These are phyloP conservation scores for Atherinomorus stipes DNA, from an alignment of 2,113 vertebrate species.

Conservation along the genomic window DNA sequence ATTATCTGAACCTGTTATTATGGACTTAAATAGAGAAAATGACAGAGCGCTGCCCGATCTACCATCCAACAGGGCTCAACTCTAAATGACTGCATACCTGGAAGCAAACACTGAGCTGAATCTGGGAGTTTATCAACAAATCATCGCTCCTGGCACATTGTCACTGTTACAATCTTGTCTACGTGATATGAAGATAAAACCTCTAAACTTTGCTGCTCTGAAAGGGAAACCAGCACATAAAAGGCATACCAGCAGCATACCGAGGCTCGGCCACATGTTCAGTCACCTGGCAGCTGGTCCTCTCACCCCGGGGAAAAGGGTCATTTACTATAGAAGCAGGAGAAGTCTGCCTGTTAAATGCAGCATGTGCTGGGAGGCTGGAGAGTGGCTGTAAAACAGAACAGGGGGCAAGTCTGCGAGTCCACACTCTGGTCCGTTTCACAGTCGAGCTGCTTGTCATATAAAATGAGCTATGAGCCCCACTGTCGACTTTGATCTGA, in stretches of 20 bases:
- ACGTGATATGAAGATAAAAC: neutral
- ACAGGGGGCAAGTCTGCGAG: slow-evolving; percentile 28
- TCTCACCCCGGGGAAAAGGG: slow-evolving; percentile 25
- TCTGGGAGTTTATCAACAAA: slow-evolving; percentile 57
- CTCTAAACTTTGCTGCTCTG: slow-evolving; percentile 8
- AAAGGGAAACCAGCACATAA: slow-evolving; percentile 53
- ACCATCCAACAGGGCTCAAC: slow-evolving; percentile 2
- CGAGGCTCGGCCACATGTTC: slow-evolving; percentile 50
- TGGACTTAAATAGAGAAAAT: slow-evolving; percentile 22
- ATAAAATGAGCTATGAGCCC: slow-evolving; percentile 12
- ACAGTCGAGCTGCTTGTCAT: slow-evolving; percentile 24
- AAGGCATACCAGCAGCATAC: slow-evolving; percentile 65
- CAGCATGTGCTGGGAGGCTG: slow-evolving; percentile 37
- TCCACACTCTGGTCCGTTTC: slow-evolving; percentile 30
- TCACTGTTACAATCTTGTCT: slow-evolving; percentile 14
- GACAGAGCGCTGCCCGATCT: neutral
- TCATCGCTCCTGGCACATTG: slow-evolving; percentile 28
- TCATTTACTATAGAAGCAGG: slow-evolving; percentile 27
- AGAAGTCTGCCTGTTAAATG: slow-evolving; percentile 45
- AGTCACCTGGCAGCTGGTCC: slow-evolving; percentile 35
- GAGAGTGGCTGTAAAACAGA: slow-evolving; percentile 44
- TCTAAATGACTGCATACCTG: slow-evolving; percentile 34
- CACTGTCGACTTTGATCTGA: slow-evolving; percentile 32
- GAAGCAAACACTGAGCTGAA: slow-evolving; percentile 7
- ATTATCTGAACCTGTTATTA: slow-evolving; percentile 38